phyloP scores from a whole-genome alignment of 2,797 vertebrate genomes.

The Peromyscus melanophrys region DNA sequence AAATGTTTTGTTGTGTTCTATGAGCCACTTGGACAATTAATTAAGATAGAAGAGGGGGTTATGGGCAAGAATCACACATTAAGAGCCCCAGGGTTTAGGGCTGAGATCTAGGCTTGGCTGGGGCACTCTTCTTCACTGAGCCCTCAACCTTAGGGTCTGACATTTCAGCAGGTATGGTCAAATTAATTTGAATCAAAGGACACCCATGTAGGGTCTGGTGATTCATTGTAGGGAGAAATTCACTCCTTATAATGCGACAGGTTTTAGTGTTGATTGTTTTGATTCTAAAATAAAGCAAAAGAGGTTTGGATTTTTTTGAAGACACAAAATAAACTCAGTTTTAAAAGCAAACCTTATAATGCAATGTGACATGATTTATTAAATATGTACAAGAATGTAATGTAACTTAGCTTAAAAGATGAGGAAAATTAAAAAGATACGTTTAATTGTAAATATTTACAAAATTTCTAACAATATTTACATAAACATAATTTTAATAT shows the following conservation, averaged over 20 bases:
- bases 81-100: neutral
- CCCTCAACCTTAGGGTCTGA: neutral
- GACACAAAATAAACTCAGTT: neutral
- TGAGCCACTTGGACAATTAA: neutral
- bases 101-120: rapidly evolving
- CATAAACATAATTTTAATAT: neutral
- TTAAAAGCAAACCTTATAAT: neutral
- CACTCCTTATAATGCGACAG: neutral
- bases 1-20: neutral
- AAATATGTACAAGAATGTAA: neutral
- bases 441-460: neutral
- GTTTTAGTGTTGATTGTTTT: neutral
- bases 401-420: neutral
- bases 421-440: neutral
- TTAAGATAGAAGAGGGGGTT: neutral
- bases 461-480: neutral
- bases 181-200: neutral
- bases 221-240: neutral
- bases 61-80: neutral
- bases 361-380: neutral
- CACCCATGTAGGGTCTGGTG: neutral
- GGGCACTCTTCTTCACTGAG: neutral
- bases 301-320: neutral
- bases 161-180: neutral
- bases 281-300: neutral